Base-by-base conservation (phyloP, 2,797 vertebrate genomes). In the Distichodus sexfasciatus region DNA sequence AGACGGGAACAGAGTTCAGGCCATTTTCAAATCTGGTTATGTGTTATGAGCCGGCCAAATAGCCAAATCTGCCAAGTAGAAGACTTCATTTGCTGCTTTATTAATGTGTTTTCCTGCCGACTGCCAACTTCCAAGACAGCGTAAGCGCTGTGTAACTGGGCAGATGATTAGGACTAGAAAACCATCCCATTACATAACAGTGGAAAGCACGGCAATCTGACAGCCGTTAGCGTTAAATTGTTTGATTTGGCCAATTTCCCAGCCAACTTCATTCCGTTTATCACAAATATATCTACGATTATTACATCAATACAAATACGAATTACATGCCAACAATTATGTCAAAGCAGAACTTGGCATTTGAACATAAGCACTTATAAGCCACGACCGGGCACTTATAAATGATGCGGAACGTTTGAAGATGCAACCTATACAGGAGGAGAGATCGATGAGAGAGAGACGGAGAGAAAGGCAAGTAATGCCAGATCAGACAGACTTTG, bases 401-500 rank as follows among this genome's bases (percentile, higher is more conserved):
- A n/a, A n/a, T n/a, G n/a, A n/a, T n/a, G n/a, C n/a, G n/a, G n/a
- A n/a, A n/a, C n/a, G n/a, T n/a, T 7, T 11, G 31, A 6, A 19
- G 2, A 28, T n/a, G 58, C n/a, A 21, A 21, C 3, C 21, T 14
- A 14, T 41, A 59, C 9, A 44, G 15, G 53, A 23, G n/a, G 12
- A 24, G 54, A 51, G 47, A 31, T 28, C 26, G 64, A 77, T 69
- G 68, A 75, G 54, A 29, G 43, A 78, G 51, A 84, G 36, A 69
- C 80, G 80, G 77, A 84, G 19, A 40, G 29, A 78, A 48, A 72
- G 80, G 73, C 82, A 80, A 81, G 83, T 83, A 87, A 88, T 81
- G 81, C 84, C 81, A 85, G 84, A 87, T 89, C 87, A 87, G 86
- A 88, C 83, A 72, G 86, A 78, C 82, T 89, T 84, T 84, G 76